A percentile compares a stretch with the other conserved stretches of the same genome.
These are phyloP conservation scores for Eugnorisma glareosa DNA, from an alignment of 2,888 invertebrate species.

Conservation along the genomic window DNA sequence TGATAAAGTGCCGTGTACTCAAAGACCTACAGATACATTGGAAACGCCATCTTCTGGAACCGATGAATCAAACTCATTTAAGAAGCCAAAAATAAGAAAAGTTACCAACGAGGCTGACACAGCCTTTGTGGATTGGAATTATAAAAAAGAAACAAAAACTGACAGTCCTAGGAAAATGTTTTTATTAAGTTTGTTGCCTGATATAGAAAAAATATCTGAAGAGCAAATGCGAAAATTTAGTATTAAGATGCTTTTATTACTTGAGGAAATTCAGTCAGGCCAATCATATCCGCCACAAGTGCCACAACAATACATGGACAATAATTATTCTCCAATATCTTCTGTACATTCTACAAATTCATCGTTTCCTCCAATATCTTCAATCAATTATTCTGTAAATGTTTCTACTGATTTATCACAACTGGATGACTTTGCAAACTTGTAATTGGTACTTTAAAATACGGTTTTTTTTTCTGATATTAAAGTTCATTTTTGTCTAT, in stretches of 20 bases:
- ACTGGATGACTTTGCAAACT: too few species aligned
- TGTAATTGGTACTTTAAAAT: too few species aligned
- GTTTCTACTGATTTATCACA: too few species aligned
- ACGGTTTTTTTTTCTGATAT: too few species aligned
- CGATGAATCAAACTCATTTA: neutral
- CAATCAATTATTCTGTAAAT: too few species aligned
- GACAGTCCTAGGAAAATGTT: too few species aligned
- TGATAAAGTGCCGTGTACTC: neutral
- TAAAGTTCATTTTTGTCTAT: too few species aligned
- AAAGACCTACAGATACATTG: neutral
- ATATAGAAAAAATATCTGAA: neutral
- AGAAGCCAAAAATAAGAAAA: slow-evolving; percentile 1
- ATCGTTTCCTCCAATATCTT: too few species aligned
- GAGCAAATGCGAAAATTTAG: slow-evolving; percentile 3
- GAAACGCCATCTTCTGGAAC: slow-evolving; percentile 23
- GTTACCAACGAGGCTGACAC: neutral
- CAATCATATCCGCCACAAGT: slow-evolving; percentile 4
- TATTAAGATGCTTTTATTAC: slow-evolving; percentile 1
- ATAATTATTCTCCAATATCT: neutral
- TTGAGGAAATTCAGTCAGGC: slow-evolving; percentile 1
- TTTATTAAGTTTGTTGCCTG: too few species aligned
- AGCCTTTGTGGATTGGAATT: neutral
- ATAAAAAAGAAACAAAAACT: slow-evolving; percentile 2
- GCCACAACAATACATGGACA: neutral
- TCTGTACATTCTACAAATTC: neutral